Conservation (phyloP, 2,888 invertebrate genomes). For the Rotaria magnacalcarata region DNA sequence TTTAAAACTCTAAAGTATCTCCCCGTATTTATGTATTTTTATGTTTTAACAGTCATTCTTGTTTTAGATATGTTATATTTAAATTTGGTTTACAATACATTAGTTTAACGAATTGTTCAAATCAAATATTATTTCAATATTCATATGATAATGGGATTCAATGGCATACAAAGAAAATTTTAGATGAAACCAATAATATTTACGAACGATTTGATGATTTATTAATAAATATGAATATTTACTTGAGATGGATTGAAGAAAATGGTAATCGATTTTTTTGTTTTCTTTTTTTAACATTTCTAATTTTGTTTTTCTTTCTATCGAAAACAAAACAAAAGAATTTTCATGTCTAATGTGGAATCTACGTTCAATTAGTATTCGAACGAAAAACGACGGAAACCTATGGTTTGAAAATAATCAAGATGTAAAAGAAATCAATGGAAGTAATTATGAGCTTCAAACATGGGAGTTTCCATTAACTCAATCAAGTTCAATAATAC, state of each 20-base stretch:
- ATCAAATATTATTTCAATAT: constrained; percentile 30
- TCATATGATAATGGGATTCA: constrained; percentile 10
- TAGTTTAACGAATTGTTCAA: neutral
- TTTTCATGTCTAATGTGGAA: constrained; percentile 6
- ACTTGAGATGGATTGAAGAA: neutral
- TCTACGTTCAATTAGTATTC: neutral
- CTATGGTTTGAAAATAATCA: constrained; percentile 31
- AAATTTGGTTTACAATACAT: constrained; percentile 10
- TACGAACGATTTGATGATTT: neutral
- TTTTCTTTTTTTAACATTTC: neutral
- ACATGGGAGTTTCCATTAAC: constrained; percentile 15
- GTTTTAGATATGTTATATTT: neutral
- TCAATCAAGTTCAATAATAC: constrained; percentile 28
- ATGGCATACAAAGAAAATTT: neutral
- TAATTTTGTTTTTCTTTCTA: neutral
- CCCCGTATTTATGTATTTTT: too few relatives aligned
- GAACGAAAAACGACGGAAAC: neutral
- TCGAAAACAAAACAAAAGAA: neutral
- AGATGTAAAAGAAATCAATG: neutral
- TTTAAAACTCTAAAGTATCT: neutral
- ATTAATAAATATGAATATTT: neutral
- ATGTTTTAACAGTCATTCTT: too few relatives aligned
- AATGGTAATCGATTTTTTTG: neutral
- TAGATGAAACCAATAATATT: neutral
- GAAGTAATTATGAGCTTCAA: neutral